These are phyloP conservation scores for Mnemiopsis leidyi DNA, from an alignment of 37 sponge, comb jelly and placozoan genomes.

Conservation along the genomic window DNA sequence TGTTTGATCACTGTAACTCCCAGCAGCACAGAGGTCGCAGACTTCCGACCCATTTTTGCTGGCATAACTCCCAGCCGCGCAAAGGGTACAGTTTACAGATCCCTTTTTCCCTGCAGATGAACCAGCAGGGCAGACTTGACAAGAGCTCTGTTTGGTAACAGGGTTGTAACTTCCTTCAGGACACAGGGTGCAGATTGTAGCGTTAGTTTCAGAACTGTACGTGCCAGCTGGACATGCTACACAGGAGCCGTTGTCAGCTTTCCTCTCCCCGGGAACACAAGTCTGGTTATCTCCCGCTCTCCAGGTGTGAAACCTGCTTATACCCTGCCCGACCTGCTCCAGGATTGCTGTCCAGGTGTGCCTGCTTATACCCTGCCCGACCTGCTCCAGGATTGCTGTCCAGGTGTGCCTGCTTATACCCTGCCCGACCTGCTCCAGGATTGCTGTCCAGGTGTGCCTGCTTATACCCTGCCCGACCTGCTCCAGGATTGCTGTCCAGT, in stretches of 20 bases:
- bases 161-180: not conserved
- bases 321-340: no score
- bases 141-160: not conserved
- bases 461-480: no score
- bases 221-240: constrained; percentile 31
- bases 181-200: constrained; percentile 6
- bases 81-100: not conserved
- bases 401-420: no score
- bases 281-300: not conserved
- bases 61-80: constrained; percentile 37
- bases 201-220: not conserved
- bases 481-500: no score
- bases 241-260: not conserved
- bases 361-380: no score
- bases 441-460: no score
- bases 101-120: not conserved
- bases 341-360: no score
- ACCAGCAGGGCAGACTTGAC: constrained; percentile 1
- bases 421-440: no score
- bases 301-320: no score
- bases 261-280: not conserved
- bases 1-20: not conserved
- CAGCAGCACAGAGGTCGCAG: not conserved
- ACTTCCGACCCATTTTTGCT: not conserved
- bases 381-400: no score